phyloP scores from a whole-genome alignment of 2,797 vertebrate genomes.

The Notolepis coatsorum region DNA sequence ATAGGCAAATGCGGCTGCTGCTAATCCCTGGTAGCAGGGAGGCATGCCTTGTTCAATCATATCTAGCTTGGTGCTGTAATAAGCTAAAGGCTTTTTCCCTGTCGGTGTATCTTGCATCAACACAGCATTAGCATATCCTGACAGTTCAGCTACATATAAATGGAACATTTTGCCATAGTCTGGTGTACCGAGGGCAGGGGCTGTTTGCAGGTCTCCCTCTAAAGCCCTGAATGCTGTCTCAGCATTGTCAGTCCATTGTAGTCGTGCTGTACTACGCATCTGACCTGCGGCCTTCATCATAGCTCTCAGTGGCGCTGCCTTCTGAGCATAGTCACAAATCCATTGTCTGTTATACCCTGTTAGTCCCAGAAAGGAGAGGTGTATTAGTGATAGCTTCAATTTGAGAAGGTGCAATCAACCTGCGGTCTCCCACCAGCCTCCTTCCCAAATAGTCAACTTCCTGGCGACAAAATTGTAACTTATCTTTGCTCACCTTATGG shows the following conservation, averaged over 20 bases:
- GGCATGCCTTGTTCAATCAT: background rate
- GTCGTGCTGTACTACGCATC: background rate
- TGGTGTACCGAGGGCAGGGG: background rate
- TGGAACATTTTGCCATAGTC: too few species aligned
- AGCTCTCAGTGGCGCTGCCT: background rate
- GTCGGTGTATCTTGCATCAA: background rate
- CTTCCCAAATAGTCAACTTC: conserved; percentile 2
- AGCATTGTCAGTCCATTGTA: background rate
- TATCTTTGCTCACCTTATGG: background rate
- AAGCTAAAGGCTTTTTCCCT: background rate
- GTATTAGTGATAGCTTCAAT: background rate
- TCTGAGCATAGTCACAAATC: background rate
- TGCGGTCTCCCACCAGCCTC: background rate
- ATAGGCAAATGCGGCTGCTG: background rate
- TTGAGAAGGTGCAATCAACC: background rate
- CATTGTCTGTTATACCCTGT: background rate
- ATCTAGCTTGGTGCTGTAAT: background rate
- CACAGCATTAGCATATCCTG: background rate
- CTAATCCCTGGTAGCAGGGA: background rate
- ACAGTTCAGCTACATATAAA: background rate
- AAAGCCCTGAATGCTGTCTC: background rate
- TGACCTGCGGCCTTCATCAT: conserved; percentile 1
- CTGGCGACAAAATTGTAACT: conserved; percentile 8
- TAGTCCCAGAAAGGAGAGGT: conserved; percentile 9
- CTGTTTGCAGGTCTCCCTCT: background rate